Evolutionary conservation across 2,797 vertebrate species (phyloP).

Genomic region (Austrolebias charrua): DNA sequence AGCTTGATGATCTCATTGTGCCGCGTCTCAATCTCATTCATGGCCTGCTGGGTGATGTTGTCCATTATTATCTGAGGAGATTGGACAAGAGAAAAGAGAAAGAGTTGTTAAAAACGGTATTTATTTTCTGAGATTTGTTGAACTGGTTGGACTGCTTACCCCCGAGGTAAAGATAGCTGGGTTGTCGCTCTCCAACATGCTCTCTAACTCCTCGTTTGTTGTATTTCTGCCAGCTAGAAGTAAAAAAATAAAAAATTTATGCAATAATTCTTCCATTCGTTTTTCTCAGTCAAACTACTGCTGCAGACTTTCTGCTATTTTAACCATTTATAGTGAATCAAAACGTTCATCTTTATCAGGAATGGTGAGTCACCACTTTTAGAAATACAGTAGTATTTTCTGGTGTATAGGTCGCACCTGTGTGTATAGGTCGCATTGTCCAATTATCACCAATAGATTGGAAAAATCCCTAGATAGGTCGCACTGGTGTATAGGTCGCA

Average conservation of each 20-base stretch:
- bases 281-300: no score
- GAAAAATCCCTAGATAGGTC: no score
- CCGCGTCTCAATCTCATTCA: constrained; percentile 93
- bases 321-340: no score
- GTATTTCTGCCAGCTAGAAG: constrained; percentile 91
- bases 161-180: constrained; percentile 95
- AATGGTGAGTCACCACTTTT: no score
- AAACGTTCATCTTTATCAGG: no score
- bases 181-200: constrained; percentile 96
- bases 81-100: background rate
- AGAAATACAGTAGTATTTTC: no score
- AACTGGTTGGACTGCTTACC: constrained; percentile 72
- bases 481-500: no score
- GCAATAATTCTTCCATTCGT: background rate
- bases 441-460: no score
- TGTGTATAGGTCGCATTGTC: no score
- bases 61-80: constrained; percentile 90
- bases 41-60: constrained; percentile 91
- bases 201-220: constrained; percentile 94
- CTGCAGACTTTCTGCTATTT: no score
- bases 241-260: constrained; percentile 11
- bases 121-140: background rate
- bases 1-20: constrained; percentile 95
- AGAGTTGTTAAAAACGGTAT: background rate
- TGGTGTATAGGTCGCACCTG: no score